Evolutionary conservation across 2,888 invertebrate species (phyloP).

Genomic region (Eudasyphora cyanicolor): DNA sequence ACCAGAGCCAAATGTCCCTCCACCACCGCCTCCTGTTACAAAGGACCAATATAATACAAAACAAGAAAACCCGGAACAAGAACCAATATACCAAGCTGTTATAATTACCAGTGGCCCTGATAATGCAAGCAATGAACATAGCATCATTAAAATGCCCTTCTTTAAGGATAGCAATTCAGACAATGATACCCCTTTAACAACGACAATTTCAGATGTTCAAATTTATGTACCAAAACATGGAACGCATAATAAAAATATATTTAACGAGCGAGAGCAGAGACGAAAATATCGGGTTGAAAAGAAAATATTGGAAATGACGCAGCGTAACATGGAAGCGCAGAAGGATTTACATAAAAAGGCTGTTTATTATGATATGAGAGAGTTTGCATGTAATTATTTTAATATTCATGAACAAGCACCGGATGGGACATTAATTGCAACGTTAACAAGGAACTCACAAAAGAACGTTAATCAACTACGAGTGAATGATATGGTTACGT

Average conservation of each 20-base stretch:
- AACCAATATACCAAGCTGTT: constrained; percentile 93
- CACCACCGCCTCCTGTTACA: constrained; percentile 84
- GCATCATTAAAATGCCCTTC: neutral
- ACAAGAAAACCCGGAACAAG: constrained; percentile 78
- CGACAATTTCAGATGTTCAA: neutral
- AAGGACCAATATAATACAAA: constrained; percentile 32
- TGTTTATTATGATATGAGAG: constrained; percentile 89
- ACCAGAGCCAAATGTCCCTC: constrained; percentile 89
- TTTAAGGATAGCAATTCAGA: neutral
- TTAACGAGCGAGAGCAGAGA: constrained; percentile 87
- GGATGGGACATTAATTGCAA: constrained; percentile 93
- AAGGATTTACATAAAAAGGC: constrained; percentile 81
- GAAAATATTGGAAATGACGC: constrained; percentile 90
- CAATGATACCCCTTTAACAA: neutral
- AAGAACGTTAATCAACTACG: constrained; percentile 90
- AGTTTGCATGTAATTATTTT: constrained; percentile 96
- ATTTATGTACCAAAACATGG: neutral
- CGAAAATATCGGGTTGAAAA: constrained; percentile 92
- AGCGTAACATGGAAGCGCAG: constrained; percentile 77
- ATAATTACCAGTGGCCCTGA: constrained; percentile 82
- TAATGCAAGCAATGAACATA: neutral
- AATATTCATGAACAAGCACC: constrained; percentile 93
- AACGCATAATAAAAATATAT: constrained; percentile 67
- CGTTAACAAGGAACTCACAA: constrained; percentile 87
- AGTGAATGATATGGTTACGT: constrained; percentile 95